Conservation (phyloP, 2,113 vertebrate genomes). For the Nannobrachium achirus region DNA sequence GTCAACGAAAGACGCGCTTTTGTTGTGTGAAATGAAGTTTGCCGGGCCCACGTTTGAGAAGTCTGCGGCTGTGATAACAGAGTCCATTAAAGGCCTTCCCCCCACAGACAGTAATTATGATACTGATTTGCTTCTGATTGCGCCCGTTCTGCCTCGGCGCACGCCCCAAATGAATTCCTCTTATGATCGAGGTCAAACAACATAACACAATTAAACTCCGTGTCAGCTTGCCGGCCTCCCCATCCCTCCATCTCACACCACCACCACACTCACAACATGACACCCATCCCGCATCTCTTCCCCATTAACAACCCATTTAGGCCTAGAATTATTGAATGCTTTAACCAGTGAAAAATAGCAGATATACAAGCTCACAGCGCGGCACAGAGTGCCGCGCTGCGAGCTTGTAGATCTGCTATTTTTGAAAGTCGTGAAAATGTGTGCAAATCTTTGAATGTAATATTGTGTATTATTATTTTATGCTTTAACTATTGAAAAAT, state of each 20-base stretch:
- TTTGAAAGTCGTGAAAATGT: no score
- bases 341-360: no score
- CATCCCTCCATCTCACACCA: not conserved
- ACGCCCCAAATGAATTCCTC: not conserved
- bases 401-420: no score
- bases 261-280: constrained; percentile 6
- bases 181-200: constrained; percentile 20
- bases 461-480: no score
- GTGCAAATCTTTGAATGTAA: no score
- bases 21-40: not conserved
- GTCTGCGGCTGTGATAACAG: constrained; percentile 19
- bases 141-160: constrained; percentile 10
- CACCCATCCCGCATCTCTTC: constrained; percentile 30
- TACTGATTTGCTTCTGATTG: constrained; percentile 48
- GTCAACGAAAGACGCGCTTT: not conserved
- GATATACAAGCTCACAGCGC: no score
- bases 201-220: constrained; percentile 40
- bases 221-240: not conserved
- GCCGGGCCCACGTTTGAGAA: not conserved
- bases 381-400: no score
- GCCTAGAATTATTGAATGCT: no score
- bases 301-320: no score
- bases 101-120: constrained; percentile 22
- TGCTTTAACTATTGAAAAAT: no score
- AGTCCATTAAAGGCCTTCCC: constrained; percentile 37